These are phyloP conservation scores for Drosophila subobscura DNA, from an alignment of 1,140 invertebrate species.

Conservation along the genomic window DNA sequence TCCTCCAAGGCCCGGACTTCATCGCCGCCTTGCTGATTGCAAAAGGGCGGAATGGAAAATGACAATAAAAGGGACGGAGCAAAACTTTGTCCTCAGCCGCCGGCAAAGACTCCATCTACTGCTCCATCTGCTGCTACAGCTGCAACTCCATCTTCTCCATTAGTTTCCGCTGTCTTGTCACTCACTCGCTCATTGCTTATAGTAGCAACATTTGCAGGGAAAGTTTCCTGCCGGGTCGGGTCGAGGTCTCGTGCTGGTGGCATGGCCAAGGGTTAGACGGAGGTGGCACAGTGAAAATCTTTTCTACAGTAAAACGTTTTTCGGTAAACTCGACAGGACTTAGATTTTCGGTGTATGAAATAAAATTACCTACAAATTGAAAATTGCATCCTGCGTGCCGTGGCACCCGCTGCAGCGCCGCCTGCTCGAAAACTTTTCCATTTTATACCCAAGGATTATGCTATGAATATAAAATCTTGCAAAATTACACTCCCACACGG, in stretches of 20 bases:
- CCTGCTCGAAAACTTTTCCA: conserved; percentile 73
- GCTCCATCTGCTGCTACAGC: neutral
- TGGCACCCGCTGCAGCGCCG: conserved; percentile 16
- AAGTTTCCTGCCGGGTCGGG: conserved; percentile 10
- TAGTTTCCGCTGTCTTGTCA: conserved; percentile 34
- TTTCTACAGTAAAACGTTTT: conserved; percentile 81
- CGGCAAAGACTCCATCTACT: conserved; percentile 3
- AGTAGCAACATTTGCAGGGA: conserved; percentile 66
- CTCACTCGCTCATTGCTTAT: conserved; percentile 52
- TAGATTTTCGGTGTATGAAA: conserved; percentile 79
- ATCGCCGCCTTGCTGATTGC: conserved; percentile 31
- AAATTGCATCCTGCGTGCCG: conserved; percentile 78
- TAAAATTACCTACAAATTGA: conserved; percentile 81
- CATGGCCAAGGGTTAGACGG: neutral
- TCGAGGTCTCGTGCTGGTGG: neutral
- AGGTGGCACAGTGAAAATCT: conserved; percentile 70
- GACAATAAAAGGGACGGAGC: conserved; percentile 52
- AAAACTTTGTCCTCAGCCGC: conserved; percentile 69
- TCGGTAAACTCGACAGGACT: conserved; percentile 80
- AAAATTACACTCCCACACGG: conserved; percentile 62
- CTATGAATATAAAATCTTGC: conserved; percentile 80
- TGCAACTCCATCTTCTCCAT: conserved; percentile 6
- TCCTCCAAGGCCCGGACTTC: conserved; percentile 26
- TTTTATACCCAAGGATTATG: conserved; percentile 78
- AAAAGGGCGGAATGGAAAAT: conserved; percentile 38